Evolutionary conservation across 1,140 invertebrate species (phyloP).

Genomic region (Ips nitidus): DNA sequence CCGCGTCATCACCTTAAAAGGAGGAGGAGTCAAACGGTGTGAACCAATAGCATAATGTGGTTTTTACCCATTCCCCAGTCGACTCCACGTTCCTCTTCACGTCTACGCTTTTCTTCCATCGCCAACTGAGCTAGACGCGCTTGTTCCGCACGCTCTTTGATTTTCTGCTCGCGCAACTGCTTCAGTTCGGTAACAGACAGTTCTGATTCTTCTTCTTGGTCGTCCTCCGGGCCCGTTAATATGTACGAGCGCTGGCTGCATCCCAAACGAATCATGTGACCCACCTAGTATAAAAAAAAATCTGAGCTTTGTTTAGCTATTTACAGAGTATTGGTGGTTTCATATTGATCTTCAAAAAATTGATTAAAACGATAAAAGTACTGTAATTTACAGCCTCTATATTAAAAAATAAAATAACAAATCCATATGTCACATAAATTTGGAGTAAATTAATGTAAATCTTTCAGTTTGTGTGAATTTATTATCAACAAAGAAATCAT

Average conservation of each 20-base stretch:
- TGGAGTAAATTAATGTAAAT: too few species aligned
- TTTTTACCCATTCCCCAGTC: constrained; percentile 86
- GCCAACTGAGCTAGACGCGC: constrained; percentile 56
- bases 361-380: background rate
- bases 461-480: too few species aligned
- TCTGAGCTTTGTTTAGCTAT: background rate
- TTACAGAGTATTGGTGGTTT: too few species aligned
- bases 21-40: too few species aligned
- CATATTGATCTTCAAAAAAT: background rate
- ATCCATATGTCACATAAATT: too few species aligned
- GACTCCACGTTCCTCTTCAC: constrained; percentile 72
- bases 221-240: constrained; percentile 80
- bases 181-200: constrained; percentile 80
- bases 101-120: constrained; percentile 54
- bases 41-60: too few species aligned
- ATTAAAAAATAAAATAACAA: background rate
- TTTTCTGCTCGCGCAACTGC: constrained; percentile 60
- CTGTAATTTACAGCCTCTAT: too few species aligned
- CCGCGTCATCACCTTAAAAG: constrained; percentile 77
- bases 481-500: too few species aligned
- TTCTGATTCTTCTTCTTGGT: constrained; percentile 84
- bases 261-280: constrained; percentile 91
- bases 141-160: constrained; percentile 57
- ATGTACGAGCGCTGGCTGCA: constrained; percentile 84
- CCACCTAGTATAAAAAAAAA: constrained; percentile 59